Conservation (phyloP, 2,888 invertebrate species). For the Pammene aurita region DNA sequence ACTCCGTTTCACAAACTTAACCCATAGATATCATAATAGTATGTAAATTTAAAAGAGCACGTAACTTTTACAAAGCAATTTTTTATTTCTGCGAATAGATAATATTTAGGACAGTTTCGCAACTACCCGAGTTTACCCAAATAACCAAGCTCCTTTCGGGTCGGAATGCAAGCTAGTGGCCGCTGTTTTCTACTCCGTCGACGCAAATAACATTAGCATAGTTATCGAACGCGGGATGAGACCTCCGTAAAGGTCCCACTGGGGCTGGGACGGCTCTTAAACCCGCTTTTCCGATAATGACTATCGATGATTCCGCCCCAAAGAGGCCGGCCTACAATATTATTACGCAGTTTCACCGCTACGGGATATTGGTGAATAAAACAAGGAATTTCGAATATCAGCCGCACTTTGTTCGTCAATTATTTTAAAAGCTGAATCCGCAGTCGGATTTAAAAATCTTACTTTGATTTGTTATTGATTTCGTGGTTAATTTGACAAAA, state of each 20-base stretch:
- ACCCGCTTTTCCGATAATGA: constrained; percentile 82
- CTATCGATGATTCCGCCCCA: constrained; percentile 80
- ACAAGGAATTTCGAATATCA: constrained; percentile 56
- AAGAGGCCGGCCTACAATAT: constrained; percentile 77
- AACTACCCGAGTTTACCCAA: not conserved
- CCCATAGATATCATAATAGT: not conserved
- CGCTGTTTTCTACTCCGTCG: constrained; percentile 76
- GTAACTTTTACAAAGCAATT: too few relatives aligned
- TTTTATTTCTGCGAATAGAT: not conserved
- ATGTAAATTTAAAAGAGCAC: not conserved
- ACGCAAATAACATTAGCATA: constrained; percentile 83
- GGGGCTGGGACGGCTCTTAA: constrained; percentile 79
- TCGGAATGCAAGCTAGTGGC: constrained; percentile 68
- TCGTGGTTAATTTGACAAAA: too few relatives aligned
- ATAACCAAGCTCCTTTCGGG: not conserved
- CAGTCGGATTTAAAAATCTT: too few relatives aligned
- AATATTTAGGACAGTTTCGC: not conserved
- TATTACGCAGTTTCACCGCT: constrained; percentile 77
- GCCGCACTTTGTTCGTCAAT: constrained; percentile 21
- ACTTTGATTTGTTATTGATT: too few relatives aligned
- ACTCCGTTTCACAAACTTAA: too few relatives aligned
- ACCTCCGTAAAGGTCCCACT: constrained; percentile 78
- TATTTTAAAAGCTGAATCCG: constrained; percentile 17
- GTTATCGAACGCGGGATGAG: constrained; percentile 82
- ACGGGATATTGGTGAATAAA: constrained; percentile 76